These are phyloP conservation scores for Lagopus muta DNA, from an alignment of 2,113 vertebrate genomes.

Conservation along the genomic window DNA sequence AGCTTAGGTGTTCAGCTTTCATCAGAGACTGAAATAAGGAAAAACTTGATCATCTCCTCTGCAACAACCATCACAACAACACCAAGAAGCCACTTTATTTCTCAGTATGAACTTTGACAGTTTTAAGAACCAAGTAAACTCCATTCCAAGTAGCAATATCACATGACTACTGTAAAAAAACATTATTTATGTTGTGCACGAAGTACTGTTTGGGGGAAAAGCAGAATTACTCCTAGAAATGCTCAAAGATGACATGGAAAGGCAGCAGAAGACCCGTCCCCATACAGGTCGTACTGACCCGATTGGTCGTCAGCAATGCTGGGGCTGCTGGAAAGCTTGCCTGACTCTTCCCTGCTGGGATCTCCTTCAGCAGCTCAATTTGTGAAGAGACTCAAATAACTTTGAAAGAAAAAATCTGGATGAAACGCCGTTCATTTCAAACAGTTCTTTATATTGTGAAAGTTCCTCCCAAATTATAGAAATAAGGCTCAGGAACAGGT, in stretches of 20 bases:
- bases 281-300: accelerated
- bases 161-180: neutral
- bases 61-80: neutral
- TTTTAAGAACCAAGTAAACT: neutral
- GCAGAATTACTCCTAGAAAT: neutral
- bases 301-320: neutral
- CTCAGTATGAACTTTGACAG: neutral
- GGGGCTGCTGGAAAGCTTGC: neutral
- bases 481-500: neutral
- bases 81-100: neutral
- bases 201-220: neutral
- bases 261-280: neutral
- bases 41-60: neutral
- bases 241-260: neutral
- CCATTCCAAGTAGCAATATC: neutral
- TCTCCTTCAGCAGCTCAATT: neutral
- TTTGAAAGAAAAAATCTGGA: neutral
- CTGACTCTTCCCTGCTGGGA: neutral
- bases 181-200: accelerated
- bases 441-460: neutral
- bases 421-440: neutral
- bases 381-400: neutral
- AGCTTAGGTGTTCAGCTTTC: neutral
- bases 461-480: neutral
- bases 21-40: neutral